phyloP scores from a whole-genome alignment of 2,113 vertebrate species.

The Platichthys stellatus region DNA sequence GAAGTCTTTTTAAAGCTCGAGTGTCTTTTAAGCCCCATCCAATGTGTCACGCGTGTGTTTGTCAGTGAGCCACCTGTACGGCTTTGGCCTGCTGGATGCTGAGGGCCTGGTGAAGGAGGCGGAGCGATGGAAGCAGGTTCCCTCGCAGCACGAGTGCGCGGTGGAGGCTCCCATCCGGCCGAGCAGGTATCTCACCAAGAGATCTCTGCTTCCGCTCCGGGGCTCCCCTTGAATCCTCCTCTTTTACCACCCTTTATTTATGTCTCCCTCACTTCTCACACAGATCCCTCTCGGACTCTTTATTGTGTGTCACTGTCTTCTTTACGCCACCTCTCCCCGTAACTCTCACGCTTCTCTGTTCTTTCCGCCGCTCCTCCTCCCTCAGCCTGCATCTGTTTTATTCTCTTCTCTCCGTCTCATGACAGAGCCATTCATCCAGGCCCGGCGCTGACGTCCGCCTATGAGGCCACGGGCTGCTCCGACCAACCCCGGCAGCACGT shows the following conservation, averaged over 20 bases:
- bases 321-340: constrained; percentile 23
- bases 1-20: constrained; percentile 54
- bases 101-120: constrained; percentile 96
- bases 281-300: constrained; percentile 40
- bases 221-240: constrained; percentile 56
- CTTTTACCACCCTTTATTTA: constrained; percentile 50
- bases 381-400: constrained; percentile 12
- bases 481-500: constrained; percentile 85
- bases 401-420: constrained; percentile 12
- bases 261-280: constrained; percentile 50
- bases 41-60: constrained; percentile 44
- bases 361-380: constrained; percentile 17
- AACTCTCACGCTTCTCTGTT: background rate
- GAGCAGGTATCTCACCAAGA: constrained; percentile 85
- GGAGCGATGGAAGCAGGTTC: constrained; percentile 91
- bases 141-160: constrained; percentile 90
- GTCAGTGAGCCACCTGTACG: constrained; percentile 96
- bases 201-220: constrained; percentile 33
- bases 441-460: constrained; percentile 84
- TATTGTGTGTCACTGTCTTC: constrained; percentile 24
- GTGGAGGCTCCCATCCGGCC: constrained; percentile 85
- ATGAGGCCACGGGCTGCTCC: constrained; percentile 88
- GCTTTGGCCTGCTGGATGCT: constrained; percentile 97
- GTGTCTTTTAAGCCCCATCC: constrained; percentile 40
- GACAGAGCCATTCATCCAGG: constrained; percentile 89